Evolutionary conservation across 2,113 vertebrate genomes (phyloP), one percentile per base, ranked within the genome.

Genomic region (Anhinga rufa): DNA sequence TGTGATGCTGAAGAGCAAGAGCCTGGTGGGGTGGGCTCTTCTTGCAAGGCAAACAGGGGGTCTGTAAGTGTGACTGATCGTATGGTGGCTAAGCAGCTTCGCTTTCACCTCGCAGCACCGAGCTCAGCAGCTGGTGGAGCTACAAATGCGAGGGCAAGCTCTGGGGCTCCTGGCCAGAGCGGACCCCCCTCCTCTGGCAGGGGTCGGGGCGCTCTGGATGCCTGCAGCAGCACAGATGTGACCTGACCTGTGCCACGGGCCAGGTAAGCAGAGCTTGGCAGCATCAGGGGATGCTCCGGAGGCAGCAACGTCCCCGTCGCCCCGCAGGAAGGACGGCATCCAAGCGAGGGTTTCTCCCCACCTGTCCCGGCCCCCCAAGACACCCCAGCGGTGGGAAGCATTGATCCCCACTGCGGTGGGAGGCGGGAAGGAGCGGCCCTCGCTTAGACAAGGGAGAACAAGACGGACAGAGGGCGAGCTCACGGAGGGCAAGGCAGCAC

Each of bases 401-500:
- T 8, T 2, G 1, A 36, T n/a, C 51, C 76, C 16, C 25, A 1
- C 22, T 10, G 42, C 36, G 11, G 76, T 1, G 9, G 42, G 21
- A 0, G 3, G 49, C 26, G 5, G 88, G 24, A 49, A 48, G 76
- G 58, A 57, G 55, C 62, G 90, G 86, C 61, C 46, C 51, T 92
- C 1, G 0, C 36, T 7, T 1, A 7, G 49, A 25, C 16, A 3
- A 29, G 20, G 57, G 28, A 38, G 46, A 86, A 52, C 4, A 17
- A 65, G 62, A 22, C 0, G 11, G 48, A 7, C 5, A 9, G 22
- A 34, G n/a, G 64, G 25, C 2, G 7, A 79, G 66, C 32, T 51
- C 8, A 3, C 0, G 14, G 81, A 34, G n/a, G 17, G 9, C 0
- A 1, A 52, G 60, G 38, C 2, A 1, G 75, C 4, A 6, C 3